Evolutionary conservation across 2,888 invertebrate species (phyloP).

Genomic region (Nephrotoma flavescens): DNA sequence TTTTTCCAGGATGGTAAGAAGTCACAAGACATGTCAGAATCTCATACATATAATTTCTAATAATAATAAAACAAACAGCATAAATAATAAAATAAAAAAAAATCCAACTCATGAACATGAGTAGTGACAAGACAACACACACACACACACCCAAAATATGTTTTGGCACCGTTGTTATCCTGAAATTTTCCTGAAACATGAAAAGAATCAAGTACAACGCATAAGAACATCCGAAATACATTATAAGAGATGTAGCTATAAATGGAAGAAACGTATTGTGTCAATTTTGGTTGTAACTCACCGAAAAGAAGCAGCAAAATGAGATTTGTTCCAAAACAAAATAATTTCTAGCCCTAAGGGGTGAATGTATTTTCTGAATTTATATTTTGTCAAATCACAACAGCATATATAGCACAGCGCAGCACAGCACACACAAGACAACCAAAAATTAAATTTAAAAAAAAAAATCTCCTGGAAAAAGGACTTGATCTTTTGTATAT

Average conservation of each 20-base stretch:
- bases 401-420: neutral
- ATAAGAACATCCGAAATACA: neutral
- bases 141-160: neutral
- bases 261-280: neutral
- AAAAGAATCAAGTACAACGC: neutral
- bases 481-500: neutral
- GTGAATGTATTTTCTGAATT: neutral
- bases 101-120: neutral
- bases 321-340: neutral
- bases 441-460: neutral
- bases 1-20: neutral
- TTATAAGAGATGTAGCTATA: neutral
- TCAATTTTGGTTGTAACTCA: neutral
- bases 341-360: neutral
- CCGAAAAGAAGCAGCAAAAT: neutral
- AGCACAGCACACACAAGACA: neutral
- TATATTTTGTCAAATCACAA: neutral
- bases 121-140: neutral
- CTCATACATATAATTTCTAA: neutral
- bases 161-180: neutral
- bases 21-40: neutral
- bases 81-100: neutral
- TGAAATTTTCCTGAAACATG: neutral
- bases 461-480: neutral
- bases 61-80: neutral